Conservation (phyloP, 2,888 invertebrate species). For the Sarcophaga carnaria region DNA sequence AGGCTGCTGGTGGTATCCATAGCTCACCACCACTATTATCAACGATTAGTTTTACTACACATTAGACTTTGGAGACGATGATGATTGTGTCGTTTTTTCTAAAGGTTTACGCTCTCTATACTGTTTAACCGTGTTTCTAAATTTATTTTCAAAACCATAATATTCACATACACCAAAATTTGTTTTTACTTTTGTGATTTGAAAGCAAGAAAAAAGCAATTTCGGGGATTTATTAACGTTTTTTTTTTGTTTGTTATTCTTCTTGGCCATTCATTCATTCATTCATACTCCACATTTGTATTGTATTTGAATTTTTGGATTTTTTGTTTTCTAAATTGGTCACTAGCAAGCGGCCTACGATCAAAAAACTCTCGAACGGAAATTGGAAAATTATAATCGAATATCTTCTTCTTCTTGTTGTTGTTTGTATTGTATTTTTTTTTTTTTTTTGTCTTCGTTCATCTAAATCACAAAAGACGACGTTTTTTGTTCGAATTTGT, state of each 20-base stretch:
- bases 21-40: constrained; percentile 57
- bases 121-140: constrained; percentile 48
- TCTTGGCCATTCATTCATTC: constrained; percentile 8
- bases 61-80: constrained; percentile 64
- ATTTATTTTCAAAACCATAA: constrained; percentile 46
- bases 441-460: constrained; percentile 18
- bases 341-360: constrained; percentile 66
- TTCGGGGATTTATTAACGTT: constrained; percentile 67
- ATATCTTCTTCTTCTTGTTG: constrained; percentile 47
- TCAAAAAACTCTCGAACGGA: constrained; percentile 71
- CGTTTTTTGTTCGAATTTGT: constrained; percentile 26
- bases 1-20: constrained; percentile 59
- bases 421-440: neutral
- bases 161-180: constrained; percentile 45
- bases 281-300: constrained; percentile 40
- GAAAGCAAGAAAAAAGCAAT: constrained; percentile 46
- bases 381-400: constrained; percentile 74
- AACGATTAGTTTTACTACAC: constrained; percentile 62
- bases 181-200: constrained; percentile 15
- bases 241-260: constrained; percentile 15
- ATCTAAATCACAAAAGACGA: constrained; percentile 54
- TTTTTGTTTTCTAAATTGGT: constrained; percentile 18
- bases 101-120: neutral
- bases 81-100: constrained; percentile 68
- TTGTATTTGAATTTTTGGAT: constrained; percentile 52